Conservation (phyloP, 2,113 vertebrate genomes). For the Lycocorax pyrrhopterus region DNA sequence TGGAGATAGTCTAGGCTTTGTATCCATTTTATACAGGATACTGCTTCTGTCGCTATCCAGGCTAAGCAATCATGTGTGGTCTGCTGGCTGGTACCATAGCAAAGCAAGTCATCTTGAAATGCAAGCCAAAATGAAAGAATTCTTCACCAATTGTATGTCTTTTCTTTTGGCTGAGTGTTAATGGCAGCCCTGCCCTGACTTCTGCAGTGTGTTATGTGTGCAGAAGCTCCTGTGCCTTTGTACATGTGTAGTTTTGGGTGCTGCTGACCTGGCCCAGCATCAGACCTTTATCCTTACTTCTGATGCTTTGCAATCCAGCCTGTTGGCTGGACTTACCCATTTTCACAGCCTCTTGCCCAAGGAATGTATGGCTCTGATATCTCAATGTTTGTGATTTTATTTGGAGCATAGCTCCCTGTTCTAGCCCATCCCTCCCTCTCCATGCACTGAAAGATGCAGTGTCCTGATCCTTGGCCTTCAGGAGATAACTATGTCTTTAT, state of each 20-base stretch:
- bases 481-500: neutral
- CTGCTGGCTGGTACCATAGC: neutral
- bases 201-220: fast-evolving
- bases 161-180: neutral
- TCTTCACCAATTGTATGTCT: neutral
- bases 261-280: neutral
- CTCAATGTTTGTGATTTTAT: neutral
- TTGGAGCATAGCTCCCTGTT: neutral
- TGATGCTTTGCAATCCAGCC: neutral
- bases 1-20: neutral
- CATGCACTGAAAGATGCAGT: neutral
- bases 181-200: neutral
- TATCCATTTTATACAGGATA: neutral
- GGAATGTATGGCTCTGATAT: neutral
- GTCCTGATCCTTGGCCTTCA: neutral
- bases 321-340: neutral
- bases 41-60: neutral
- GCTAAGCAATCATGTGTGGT: neutral
- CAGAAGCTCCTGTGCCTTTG: neutral
- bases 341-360: neutral
- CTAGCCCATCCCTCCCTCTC: neutral
- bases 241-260: neutral
- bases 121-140: neutral
- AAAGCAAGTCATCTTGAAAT: neutral
- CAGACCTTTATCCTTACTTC: neutral